Conservation (phyloP, 2,113 vertebrate genomes). For the Hydrochoerus hydrochaeris region DNA sequence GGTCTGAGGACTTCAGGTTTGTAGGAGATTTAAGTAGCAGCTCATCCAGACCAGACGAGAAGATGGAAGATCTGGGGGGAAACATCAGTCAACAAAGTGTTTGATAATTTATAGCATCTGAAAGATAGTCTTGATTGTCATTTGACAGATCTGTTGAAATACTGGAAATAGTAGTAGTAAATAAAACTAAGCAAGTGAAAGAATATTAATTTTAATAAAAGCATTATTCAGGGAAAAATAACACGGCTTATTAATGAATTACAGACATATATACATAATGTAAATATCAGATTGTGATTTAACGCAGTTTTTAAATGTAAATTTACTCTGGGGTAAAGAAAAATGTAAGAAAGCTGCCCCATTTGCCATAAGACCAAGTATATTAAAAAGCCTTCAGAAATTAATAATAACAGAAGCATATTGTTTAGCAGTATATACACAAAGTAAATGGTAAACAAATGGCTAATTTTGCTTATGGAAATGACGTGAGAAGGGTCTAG, state of each 20-base stretch:
- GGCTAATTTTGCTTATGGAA: conserved; percentile 31
- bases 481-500: not conserved
- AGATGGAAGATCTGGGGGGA: not conserved
- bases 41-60: not conserved
- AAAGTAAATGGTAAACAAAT: conserved; percentile 43
- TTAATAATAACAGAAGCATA: not conserved
- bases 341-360: not conserved
- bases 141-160: not conserved
- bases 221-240: not conserved
- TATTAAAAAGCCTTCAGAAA: not conserved
- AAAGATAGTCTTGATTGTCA: not conserved
- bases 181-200: conserved; percentile 34
- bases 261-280: not conserved
- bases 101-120: not conserved
- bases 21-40: not conserved
- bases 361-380: conserved; percentile 1
- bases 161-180: not conserved
- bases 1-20: not conserved
- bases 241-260: not conserved
- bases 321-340: not conserved
- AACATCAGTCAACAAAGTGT: not conserved
- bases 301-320: not conserved
- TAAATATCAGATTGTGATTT: not conserved
- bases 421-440: not conserved
- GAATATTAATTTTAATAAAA: conserved; percentile 50